phyloP scores from a whole-genome alignment of 2,113 vertebrate genomes.

The Podocnemis expansa region DNA sequence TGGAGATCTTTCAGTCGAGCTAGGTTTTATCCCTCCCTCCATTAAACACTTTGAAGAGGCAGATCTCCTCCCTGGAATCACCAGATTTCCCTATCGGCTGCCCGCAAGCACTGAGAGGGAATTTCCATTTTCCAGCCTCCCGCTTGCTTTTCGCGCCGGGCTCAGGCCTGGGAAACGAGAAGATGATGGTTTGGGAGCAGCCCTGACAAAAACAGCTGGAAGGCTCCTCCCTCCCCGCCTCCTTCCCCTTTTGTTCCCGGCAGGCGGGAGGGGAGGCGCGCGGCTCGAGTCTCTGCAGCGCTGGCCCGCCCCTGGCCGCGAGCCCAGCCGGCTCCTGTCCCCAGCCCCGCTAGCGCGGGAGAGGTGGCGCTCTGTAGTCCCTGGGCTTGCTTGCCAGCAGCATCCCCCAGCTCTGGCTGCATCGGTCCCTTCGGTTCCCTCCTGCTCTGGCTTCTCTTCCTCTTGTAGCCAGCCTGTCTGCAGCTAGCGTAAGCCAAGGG shows the following conservation, averaged over 20 bases:
- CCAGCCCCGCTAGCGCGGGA: neutral
- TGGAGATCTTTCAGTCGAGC: too few relatives aligned
- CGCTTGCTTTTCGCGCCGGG: constrained; percentile 1
- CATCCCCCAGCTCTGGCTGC: neutral
- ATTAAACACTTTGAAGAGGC: neutral
- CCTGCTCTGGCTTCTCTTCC: neutral
- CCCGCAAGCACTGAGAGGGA: neutral
- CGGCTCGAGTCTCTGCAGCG: too few relatives aligned
- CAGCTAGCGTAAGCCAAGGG: neutral
- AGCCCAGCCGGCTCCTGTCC: too few relatives aligned
- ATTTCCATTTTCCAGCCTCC: constrained; percentile 41
- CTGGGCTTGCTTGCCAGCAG: neutral
- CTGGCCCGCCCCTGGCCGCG: too few relatives aligned
- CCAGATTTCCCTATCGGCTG: neutral
- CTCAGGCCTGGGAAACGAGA: constrained; percentile 32
- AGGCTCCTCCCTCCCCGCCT: constrained; percentile 9
- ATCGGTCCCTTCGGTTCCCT: neutral
- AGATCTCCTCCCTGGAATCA: neutral
- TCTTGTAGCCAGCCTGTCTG: neutral
- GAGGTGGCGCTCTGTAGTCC: too few relatives aligned
- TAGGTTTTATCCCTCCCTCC: too few relatives aligned
- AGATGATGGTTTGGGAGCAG: constrained; percentile 3
- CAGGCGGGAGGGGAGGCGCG: too few relatives aligned
- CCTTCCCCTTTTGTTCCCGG: constrained; percentile 69
- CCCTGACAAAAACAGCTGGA: constrained; percentile 47